Base-by-base conservation (phyloP, 2,113 vertebrate genomes). In the Syrmaticus mikado region DNA sequence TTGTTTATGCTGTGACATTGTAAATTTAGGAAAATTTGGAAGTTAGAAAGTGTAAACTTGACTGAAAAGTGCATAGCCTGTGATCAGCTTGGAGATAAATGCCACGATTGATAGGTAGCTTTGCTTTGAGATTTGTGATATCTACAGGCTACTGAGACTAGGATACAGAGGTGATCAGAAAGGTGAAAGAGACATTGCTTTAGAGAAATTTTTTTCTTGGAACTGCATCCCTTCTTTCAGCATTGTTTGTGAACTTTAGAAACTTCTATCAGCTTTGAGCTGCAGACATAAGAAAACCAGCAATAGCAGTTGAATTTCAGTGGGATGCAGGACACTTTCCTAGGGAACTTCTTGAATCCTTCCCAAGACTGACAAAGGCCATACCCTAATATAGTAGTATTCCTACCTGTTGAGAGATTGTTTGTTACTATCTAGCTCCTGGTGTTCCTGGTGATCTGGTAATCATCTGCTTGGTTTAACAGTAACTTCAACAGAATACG, bases 321-420 rank as follows among this genome's bases (percentile, higher is more conserved):
- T 50, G 52, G 79, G 46, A 18, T 22, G 0, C 1, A 6, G 6
- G 5, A 2, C 13, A 12, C 32, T 82, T 64, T 10, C 1, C 0
- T 65, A 32, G 6, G 2, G 45, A 58, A 4, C 9, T 17, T 1
- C 25, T 7, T 71, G 46, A 78, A 46, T 52, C 34, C 1, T 2
- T 75, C 8, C 20, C 4, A 12, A 40, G 32, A 79, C 1, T 8
- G 38, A 28, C 10, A 36, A 66, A 64, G 16, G 13, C 27, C 10
- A 22, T 64, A 41, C 2, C 7, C 11, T 14, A n/a, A 3, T 20
- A 38, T 13, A 84, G 4, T 67, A 14, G 25, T 68, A 85, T 82
- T 68, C 38, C 8, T 75, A 22, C 6, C 14, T 79, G 1, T 22
- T 71, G 24, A 68, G 50, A 36, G 16, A 50, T 34, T 46, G 14